phyloP scores from a whole-genome alignment of 2,888 invertebrate genomes.

The Trachelus iudaicus region DNA sequence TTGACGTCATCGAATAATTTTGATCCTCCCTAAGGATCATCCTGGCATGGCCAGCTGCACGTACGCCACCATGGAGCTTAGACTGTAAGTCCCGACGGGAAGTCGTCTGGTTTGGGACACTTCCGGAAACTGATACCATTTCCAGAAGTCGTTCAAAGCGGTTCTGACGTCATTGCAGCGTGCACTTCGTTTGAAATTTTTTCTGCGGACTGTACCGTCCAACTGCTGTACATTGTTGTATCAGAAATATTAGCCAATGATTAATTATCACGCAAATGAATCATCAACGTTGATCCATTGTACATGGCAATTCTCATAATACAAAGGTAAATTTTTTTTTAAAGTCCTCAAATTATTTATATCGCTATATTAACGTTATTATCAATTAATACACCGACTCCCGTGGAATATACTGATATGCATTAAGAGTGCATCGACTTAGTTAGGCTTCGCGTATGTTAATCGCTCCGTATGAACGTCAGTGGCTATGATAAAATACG shows the following conservation, averaged over 20 bases:
- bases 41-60: background rate
- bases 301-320: background rate
- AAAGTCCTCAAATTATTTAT: background rate
- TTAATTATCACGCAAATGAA: no score
- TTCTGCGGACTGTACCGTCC: background rate
- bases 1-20: conserved; percentile 1
- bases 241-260: background rate
- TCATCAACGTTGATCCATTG: background rate
- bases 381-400: background rate
- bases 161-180: background rate
- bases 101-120: background rate
- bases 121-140: background rate
- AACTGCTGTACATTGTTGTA: background rate
- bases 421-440: background rate
- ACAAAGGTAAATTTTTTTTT: background rate
- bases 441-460: background rate
- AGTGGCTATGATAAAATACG: background rate
- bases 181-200: background rate
- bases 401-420: background rate
- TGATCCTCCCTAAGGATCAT: background rate
- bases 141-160: background rate
- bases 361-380: no score
- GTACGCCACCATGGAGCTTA: background rate
- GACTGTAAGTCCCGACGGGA: background rate
- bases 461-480: background rate